Evolutionary conservation across 2,888 invertebrate species (phyloP).

Genomic region (Hololepta plana): DNA sequence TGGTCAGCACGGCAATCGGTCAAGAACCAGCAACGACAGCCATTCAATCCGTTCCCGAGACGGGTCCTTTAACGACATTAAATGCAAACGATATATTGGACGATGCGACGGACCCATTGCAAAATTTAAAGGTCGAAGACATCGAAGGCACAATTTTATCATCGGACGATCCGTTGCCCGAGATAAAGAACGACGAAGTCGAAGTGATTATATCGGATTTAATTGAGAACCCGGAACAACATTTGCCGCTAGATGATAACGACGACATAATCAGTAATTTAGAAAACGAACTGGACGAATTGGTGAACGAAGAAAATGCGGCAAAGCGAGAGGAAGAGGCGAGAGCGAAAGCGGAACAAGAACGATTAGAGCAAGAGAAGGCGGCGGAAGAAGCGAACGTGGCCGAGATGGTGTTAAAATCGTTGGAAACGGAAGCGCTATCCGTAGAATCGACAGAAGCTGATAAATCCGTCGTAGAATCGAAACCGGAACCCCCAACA

Average conservation of each 20-base stretch:
- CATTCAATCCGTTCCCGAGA: slow-evolving; percentile 11
- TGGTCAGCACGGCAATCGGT: slow-evolving; percentile 29
- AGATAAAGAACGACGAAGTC: slow-evolving; percentile 34
- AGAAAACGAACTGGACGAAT: slow-evolving; percentile 21
- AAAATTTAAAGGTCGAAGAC: slow-evolving; percentile 26
- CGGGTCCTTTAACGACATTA: too few species aligned
- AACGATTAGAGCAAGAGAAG: slow-evolving; percentile 6
- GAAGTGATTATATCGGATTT: slow-evolving; percentile 34
- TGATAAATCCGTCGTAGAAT: background rate
- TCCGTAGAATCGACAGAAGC: slow-evolving; percentile 1
- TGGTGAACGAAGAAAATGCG: slow-evolving; percentile 19
- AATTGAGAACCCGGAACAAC: slow-evolving; percentile 30
- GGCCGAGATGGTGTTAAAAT: background rate
- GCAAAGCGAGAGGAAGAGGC: slow-evolving; percentile 14
- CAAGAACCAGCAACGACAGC: slow-evolving; percentile 15
- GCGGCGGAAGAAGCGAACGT: slow-evolving; percentile 1
- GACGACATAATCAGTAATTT: slow-evolving; percentile 25
- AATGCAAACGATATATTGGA: slow-evolving; percentile 17
- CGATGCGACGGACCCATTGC: slow-evolving; percentile 18
- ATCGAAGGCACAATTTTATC: slow-evolving; percentile 28
- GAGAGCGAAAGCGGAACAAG: slow-evolving; percentile 9
- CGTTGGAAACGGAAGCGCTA: background rate
- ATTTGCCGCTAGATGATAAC: slow-evolving; percentile 23
- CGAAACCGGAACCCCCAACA: slow-evolving; percentile 9
- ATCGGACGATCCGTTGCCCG: slow-evolving; percentile 29